phyloP scores from a whole-genome alignment of 2,888 invertebrate species.

The Adelognathus sp. region DNA sequence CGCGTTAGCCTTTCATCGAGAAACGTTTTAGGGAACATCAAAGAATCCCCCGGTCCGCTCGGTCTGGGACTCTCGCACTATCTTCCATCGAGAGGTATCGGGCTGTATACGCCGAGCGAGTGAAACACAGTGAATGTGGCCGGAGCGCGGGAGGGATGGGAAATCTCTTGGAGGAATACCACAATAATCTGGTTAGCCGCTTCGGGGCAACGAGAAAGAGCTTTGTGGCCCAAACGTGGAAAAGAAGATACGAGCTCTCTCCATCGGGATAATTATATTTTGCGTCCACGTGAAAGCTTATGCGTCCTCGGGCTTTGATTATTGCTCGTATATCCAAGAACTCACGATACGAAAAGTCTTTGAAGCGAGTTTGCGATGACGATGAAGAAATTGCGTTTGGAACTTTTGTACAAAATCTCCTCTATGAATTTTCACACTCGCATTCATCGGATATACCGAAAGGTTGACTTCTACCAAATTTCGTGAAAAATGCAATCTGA shows the following conservation, averaged over 20 bases:
- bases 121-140: slow-evolving; percentile 31
- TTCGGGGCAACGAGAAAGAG: slow-evolving; percentile 49
- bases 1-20: slow-evolving; percentile 76
- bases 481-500: no score
- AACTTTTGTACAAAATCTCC: no score
- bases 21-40: slow-evolving; percentile 78
- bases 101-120: slow-evolving; percentile 20
- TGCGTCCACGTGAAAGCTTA: neutral
- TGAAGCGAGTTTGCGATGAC: no score
- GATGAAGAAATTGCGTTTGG: no score
- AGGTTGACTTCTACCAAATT: no score
- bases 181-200: slow-evolving; percentile 64
- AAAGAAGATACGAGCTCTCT: slow-evolving; percentile 30
- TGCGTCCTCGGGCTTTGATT: slow-evolving; percentile 47
- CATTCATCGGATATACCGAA: no score
- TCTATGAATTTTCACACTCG: no score
- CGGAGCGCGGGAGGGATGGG: slow-evolving; percentile 21
- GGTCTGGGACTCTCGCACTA: slow-evolving; percentile 54
- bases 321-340: slow-evolving; percentile 8
- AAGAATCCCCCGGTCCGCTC: slow-evolving; percentile 77
- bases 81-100: slow-evolving; percentile 34
- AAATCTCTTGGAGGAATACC: slow-evolving; percentile 57
- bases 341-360: neutral
- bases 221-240: slow-evolving; percentile 22
- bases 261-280: slow-evolving; percentile 50